Conservation (phyloP, 1,140 invertebrate genomes). For the Saccostrea glomerata region DNA sequence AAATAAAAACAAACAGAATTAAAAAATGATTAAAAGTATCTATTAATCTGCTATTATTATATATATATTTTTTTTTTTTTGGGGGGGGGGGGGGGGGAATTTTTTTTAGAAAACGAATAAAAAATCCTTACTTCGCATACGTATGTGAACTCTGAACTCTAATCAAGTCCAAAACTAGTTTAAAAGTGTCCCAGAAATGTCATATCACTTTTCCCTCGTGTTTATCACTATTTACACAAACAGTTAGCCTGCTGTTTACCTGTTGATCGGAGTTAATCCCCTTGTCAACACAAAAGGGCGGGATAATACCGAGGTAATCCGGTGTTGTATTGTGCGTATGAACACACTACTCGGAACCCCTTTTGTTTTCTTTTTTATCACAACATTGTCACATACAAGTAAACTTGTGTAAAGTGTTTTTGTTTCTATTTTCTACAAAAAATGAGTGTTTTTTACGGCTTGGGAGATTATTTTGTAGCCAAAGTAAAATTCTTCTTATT, state of each 20-base stretch:
- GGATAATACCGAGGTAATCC: slow-evolving; percentile 31
- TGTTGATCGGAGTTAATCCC: slow-evolving; percentile 19
- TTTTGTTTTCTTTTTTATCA: not conserved
- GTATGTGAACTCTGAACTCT: too few species aligned
- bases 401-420: not conserved
- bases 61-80: too few species aligned
- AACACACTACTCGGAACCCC: slow-evolving; percentile 19
- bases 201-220: not conserved
- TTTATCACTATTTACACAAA: not conserved
- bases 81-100: too few species aligned
- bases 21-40: too few species aligned
- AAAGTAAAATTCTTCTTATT: too few species aligned
- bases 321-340: too few species aligned
- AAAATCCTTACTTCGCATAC: too few species aligned
- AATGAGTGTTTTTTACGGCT: too few species aligned
- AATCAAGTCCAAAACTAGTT: not conserved
- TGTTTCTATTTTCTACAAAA: too few species aligned
- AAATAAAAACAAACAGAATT: too few species aligned
- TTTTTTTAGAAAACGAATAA: too few species aligned
- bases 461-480: not conserved
- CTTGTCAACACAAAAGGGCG: slow-evolving; percentile 27
- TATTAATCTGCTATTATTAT: too few species aligned
- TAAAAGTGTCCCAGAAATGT: not conserved
- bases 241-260: not conserved
- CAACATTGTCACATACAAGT: not conserved